phyloP scores from a whole-genome alignment of 2,113 vertebrate genomes.

The Hipposideros armiger region DNA sequence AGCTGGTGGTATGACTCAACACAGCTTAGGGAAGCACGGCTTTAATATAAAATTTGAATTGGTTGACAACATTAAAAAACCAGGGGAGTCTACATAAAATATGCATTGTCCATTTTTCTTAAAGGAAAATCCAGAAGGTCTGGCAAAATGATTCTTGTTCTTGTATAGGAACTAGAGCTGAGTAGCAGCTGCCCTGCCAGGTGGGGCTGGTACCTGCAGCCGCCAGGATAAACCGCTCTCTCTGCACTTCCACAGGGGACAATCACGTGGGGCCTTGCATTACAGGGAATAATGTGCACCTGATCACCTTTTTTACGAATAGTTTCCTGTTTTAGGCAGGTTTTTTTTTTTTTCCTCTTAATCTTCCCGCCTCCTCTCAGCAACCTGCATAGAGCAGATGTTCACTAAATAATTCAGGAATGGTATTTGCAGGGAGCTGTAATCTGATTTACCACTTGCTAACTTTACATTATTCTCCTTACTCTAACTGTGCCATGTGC shows the following conservation, averaged over 20 bases:
- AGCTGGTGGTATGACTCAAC: neutral
- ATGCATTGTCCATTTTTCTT: neutral
- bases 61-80: conserved; percentile 24
- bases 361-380: neutral
- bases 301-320: neutral
- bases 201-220: neutral
- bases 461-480: conserved; percentile 2
- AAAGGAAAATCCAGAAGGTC: neutral
- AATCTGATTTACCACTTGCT: neutral
- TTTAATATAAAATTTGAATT: neutral
- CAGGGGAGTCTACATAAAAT: neutral
- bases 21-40: neutral
- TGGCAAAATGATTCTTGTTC: neutral
- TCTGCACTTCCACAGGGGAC: too few species aligned
- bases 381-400: neutral
- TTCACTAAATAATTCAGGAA: neutral
- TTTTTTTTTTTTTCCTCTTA: neutral
- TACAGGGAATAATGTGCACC: neutral
- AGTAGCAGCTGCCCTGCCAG: neutral
- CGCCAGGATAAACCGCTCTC: neutral
- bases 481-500: neutral
- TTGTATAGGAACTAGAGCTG: neutral
- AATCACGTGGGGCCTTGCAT: neutral
- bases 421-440: neutral
- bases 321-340: neutral